A percentile compares a stretch with the other conserved stretches of the same genome.
These are phyloP conservation scores for Phaonia tiefii DNA, from an alignment of 2,888 invertebrate genomes.

Conservation along the genomic window DNA sequence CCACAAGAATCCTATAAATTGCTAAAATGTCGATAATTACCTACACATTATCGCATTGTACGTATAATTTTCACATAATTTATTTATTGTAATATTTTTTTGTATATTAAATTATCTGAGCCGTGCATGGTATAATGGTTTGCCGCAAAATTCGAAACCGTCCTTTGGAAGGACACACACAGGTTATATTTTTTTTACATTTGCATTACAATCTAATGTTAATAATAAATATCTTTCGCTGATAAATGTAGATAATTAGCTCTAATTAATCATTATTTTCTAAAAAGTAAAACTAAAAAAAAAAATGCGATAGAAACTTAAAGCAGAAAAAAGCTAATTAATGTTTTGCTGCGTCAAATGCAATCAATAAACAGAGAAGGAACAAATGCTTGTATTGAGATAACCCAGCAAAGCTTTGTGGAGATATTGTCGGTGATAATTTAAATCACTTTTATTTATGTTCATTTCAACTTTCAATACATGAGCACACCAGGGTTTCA, in stretches of 20 bases:
- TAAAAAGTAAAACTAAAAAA: not conserved
- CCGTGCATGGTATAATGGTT: too few species aligned
- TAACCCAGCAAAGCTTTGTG: constrained; percentile 6
- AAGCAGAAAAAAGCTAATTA: constrained; percentile 59
- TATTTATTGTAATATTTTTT: not conserved
- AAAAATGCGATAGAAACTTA: too few species aligned
- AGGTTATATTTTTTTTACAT: too few species aligned
- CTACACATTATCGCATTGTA: not conserved
- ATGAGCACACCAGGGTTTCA: too few species aligned
- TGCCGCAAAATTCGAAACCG: too few species aligned
- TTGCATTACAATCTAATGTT: too few species aligned
- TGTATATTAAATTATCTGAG: not conserved
- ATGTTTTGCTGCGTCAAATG: constrained; percentile 58
- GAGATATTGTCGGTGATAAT: too few species aligned
- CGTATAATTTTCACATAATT: not conserved
- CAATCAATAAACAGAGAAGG: constrained; percentile 34
- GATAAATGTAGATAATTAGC: constrained; percentile 2
- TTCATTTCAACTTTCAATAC: too few species aligned
- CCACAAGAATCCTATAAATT: not conserved
- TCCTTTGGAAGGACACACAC: too few species aligned
- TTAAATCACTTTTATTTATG: too few species aligned
- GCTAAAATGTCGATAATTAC: not conserved
- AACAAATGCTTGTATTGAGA: not conserved
- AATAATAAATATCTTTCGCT: too few species aligned
- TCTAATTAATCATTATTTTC: constrained; percentile 38